Evolutionary conservation across 2,888 invertebrate genomes (phyloP).

Genomic region (Diplazon laetatorius): DNA sequence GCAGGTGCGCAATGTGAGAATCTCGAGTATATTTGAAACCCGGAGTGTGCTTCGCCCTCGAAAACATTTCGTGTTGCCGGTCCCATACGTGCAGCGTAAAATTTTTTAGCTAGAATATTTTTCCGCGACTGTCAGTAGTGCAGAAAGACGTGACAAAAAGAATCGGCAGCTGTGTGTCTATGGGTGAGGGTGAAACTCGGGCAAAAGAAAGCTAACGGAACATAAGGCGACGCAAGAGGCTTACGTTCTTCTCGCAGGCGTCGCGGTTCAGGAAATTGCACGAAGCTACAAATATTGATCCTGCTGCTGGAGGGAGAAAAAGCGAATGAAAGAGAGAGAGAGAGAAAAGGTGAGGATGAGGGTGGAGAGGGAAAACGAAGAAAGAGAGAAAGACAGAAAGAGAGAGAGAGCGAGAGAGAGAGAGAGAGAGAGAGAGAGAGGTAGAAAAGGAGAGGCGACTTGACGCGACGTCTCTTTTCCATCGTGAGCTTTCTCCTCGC

Average conservation of each 20-base stretch:
- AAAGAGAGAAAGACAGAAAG: neutral
- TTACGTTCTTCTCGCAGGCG: conserved; percentile 35
- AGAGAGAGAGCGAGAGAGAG: neutral
- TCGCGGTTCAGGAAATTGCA: conserved; percentile 60
- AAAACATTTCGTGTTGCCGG: conserved; percentile 21
- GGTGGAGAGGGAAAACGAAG: no score
- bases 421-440: no score
- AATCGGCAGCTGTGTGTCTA: conserved; percentile 29
- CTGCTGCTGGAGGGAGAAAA: conserved; percentile 18
- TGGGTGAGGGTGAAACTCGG: neutral
- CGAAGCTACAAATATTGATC: conserved; percentile 59
- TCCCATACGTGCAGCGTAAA: neutral
- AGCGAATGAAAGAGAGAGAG: neutral
- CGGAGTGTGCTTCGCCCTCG: neutral
- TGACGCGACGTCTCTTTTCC: conserved; percentile 18
- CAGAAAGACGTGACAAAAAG: conserved; percentile 42
- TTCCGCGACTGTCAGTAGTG: neutral
- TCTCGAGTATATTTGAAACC: neutral
- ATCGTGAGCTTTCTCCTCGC: conserved; percentile 7
- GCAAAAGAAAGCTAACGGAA: conserved; percentile 19
- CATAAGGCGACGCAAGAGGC: conserved; percentile 25
- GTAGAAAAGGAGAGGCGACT: no score
- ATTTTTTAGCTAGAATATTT: conserved; percentile 18
- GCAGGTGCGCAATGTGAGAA: neutral
- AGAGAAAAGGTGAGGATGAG: no score